These are phyloP conservation scores for Latrodectus elegans DNA, from an alignment of 2,888 invertebrate species.

Conservation along the genomic window DNA sequence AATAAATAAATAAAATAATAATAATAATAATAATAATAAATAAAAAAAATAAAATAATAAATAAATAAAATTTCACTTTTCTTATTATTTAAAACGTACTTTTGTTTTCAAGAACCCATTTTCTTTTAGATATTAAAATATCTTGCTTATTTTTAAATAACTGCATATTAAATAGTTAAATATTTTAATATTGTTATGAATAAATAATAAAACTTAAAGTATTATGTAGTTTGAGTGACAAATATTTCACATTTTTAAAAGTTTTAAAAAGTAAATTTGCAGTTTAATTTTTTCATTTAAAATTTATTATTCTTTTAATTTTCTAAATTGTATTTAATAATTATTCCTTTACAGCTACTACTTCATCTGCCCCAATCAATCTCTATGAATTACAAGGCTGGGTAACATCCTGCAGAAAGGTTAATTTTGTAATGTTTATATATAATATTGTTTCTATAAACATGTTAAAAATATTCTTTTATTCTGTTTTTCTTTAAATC, in stretches of 20 bases:
- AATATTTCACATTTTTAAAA: too few species aligned
- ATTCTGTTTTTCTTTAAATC: background rate
- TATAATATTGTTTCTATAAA: background rate
- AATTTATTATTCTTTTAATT: background rate
- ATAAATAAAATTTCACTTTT: too few species aligned
- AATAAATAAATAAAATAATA: too few species aligned
- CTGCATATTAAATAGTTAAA: background rate
- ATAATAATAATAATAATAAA: too few species aligned
- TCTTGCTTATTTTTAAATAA: too few species aligned
- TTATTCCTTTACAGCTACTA: slow-evolving; percentile 62
- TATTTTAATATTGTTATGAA: background rate
- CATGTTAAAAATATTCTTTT: background rate
- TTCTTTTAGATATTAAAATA: too few species aligned
- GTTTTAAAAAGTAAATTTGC: too few species aligned
- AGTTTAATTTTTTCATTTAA: background rate
- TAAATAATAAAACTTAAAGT: too few species aligned
- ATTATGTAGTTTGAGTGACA: too few species aligned
- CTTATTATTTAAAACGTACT: too few species aligned
- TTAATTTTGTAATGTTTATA: background rate
- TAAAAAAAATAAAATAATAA: too few species aligned
- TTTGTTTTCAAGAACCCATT: too few species aligned
- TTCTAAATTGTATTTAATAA: background rate
- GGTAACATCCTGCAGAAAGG: slow-evolving; percentile 89
- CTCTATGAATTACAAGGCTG: slow-evolving; percentile 82
- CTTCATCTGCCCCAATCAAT: slow-evolving; percentile 64